Evolutionary conservation across 2,113 vertebrate genomes (phyloP).

Genomic region (Aldabrachelys gigantea): DNA sequence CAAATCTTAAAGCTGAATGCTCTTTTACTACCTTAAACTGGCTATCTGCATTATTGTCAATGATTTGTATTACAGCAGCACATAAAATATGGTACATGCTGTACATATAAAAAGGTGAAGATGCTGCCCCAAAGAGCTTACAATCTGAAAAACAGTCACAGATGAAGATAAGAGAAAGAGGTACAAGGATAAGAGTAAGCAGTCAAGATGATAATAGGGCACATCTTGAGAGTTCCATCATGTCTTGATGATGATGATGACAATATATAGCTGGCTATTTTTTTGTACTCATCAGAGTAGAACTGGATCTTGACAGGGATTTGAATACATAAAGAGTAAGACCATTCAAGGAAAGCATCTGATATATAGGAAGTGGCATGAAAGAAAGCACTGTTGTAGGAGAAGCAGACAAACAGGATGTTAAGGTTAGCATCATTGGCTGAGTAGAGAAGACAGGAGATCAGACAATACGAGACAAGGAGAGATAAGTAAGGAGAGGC

Average conservation of each 20-base stretch:
- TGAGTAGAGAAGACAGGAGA: neutral
- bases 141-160: neutral
- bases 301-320: neutral
- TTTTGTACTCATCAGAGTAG: neutral
- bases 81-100: neutral
- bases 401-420: accelerated
- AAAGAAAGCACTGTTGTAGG: accelerated
- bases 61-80: neutral
- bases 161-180: neutral
- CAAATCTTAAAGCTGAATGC: neutral
- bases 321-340: accelerated
- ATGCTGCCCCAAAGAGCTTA: neutral
- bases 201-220: neutral
- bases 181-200: neutral
- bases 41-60: neutral
- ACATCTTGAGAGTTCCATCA: accelerated
- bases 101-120: neutral
- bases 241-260: neutral
- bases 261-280: neutral
- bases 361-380: accelerated
- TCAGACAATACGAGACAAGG: conserved; percentile 48
- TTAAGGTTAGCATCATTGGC: neutral
- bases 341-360: neutral
- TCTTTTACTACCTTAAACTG: neutral
- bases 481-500: conserved; percentile 33